Evolutionary conservation across 2,113 vertebrate genomes (phyloP), one percentile per base, ranked within the genome.

Genomic region (Chroicocephalus ridibundus): DNA sequence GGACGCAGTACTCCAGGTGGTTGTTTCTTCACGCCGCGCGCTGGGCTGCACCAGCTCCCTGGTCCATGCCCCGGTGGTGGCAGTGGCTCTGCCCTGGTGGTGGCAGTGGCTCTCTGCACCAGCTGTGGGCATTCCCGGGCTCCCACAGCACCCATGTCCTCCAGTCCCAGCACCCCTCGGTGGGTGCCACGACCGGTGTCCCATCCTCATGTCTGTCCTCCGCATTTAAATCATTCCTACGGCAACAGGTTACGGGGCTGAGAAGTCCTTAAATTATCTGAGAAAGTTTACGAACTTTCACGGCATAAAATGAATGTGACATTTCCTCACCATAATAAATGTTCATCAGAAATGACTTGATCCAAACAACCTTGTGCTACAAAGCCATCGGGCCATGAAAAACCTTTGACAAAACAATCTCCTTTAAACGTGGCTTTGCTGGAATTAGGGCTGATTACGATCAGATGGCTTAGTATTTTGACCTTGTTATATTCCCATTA

Each of bases 321-420:
- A 36, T 68, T 97, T 96, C 90, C 86, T 95, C 85, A 70, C 76
- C 26, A 10, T 95, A 92, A 95, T 96, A 96, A 96, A 96, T 95
- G 93, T 44, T 88, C 92, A 76, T 97, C 94, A 78, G 93, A 79
- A 95, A 89, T n/a, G 4, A 82, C 96, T 91, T 15, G 84, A 90
- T 93, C 92, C 93, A 87, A 87, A 90, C 92, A 96, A 90, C 97
- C 97, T 97, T 95, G 96, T 94, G 90, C 92, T 90, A 20, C 55
- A 88, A 81, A 95, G 82, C 69, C 61, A 79, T 40, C 1, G 57
- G 94, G 92, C 96, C 79, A 36, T 96, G 94, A 95, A 97, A 94
- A 95, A 55, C 90, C 86, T 96, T 95, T 91, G 88, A 94, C 96
- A 92, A 97, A 97, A 97, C 82, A 92, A 72, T 92, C 93, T 91